Evolutionary conservation across 2,797 vertebrate genomes (phyloP), one percentile per base, ranked within the genome.

Genomic region (Sebastes alutus): DNA sequence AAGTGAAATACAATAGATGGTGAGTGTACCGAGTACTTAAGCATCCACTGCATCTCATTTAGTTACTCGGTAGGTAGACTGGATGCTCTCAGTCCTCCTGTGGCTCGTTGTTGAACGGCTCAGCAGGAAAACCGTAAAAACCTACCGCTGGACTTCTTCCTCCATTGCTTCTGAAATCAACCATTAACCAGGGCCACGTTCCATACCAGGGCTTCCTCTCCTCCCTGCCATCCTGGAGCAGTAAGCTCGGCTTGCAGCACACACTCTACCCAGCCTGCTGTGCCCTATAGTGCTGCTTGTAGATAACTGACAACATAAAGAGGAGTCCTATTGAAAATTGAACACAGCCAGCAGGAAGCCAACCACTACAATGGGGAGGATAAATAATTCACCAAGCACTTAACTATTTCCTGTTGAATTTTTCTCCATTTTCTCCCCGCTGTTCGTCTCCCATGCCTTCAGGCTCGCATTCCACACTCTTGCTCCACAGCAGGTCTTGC

Each of bases 301-400:
- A 85, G 49, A 81, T 81, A 84, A 76, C 68, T 6, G 13, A 55
- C 56, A 29, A 72, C 46, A 62, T 73, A 42, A 80, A 75, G 69
- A 84, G 74, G 74, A 87, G 69, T 82, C 73, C 58, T 83, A 75
- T 66, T 78, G 42, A 78, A 88, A 78, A 78, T 42, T 83, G 46
- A 91, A 80, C 49, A 66, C 29, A 71, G 67, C 81, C 83, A 70
- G 72, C 82, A 87, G 79, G 86, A 85, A 88, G 75, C 68, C 33
- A 81, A 65, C 79, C 52, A 84, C 82, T 85, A 85, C 87, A 91
- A 89, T 91, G 33, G 69, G 75, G 68, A 69, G 72, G 81, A 90
- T 87, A 90, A 91, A 92, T 89, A 84, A 93, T 91, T 90, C 82
- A 90, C 81, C 66, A 61, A 92, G 83, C 85, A 80, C 87, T 89